A percentile compares a stretch with the other conserved stretches of the same genome.
phyloP scores from a whole-genome alignment of 2,888 invertebrate species.

The Athalia circularis region DNA sequence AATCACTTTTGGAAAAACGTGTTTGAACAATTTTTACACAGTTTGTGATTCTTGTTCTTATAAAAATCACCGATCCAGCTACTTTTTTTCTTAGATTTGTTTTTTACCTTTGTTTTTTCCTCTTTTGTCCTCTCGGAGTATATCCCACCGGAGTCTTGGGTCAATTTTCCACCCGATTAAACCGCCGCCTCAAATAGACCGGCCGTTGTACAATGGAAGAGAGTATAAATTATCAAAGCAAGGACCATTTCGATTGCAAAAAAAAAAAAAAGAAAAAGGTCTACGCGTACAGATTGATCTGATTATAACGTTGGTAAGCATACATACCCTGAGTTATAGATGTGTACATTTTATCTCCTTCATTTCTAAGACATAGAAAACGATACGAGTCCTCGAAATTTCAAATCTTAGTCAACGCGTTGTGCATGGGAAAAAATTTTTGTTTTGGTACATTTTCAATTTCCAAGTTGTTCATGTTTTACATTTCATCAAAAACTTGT shows the following conservation, averaged over 20 bases:
- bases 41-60: background rate
- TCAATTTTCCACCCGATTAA: conserved; percentile 29
- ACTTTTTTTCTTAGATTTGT: background rate
- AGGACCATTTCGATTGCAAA: background rate
- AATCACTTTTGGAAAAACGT: background rate
- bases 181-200: background rate
- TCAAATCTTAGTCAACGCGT: too few relatives aligned
- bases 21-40: background rate
- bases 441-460: too few relatives aligned
- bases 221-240: conserved; percentile 9
- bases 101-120: background rate
- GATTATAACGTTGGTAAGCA: too few relatives aligned
- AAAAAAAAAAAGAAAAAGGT: too few relatives aligned
- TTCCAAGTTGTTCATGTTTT: too few relatives aligned
- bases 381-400: too few relatives aligned
- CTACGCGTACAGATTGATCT: too few relatives aligned
- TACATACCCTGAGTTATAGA: too few relatives aligned
- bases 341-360: too few relatives aligned
- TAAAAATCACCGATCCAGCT: background rate
- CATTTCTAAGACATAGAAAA: too few relatives aligned
- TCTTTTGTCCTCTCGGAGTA: background rate
- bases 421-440: too few relatives aligned
- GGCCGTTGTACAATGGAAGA: background rate
- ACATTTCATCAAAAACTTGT: too few relatives aligned
- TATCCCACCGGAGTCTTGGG: background rate